A percentile compares a stretch with the other conserved stretches of the same genome.
These are phyloP conservation scores for Meghimatium bilineatum DNA, from an alignment of 2,888 invertebrate genomes.

Conservation along the genomic window DNA sequence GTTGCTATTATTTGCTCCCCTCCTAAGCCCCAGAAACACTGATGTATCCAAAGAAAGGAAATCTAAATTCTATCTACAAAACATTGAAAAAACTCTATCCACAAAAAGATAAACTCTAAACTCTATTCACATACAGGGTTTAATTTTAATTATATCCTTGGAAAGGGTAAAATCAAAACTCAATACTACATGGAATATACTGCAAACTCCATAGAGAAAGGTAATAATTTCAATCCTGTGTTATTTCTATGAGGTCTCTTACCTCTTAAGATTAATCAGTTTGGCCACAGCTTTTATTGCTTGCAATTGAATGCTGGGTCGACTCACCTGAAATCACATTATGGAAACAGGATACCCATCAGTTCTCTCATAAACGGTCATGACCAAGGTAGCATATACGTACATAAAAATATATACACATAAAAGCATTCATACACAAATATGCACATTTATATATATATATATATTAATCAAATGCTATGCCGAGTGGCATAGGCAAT, in stretches of 20 bases:
- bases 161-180: neutral
- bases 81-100: neutral
- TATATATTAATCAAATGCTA: no score
- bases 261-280: slow-evolving; percentile 56
- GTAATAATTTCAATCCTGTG: neutral
- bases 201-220: neutral
- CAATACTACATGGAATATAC: neutral
- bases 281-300: slow-evolving; percentile 57
- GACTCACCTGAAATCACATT: slow-evolving; percentile 53
- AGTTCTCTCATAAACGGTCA: neutral
- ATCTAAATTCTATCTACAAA: no score
- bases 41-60: no score
- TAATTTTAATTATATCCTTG: neutral
- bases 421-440: no score
- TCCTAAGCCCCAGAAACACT: no score
- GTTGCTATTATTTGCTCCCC: no score
- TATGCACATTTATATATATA: no score
- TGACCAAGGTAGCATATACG: neutral
- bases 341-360: neutral
- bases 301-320: slow-evolving; percentile 56
- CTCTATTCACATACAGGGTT: neutral
- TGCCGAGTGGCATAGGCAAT: no score
- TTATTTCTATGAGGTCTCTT: slow-evolving; percentile 6
- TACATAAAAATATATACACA: neutral
- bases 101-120: neutral